Percentiles rank a stretch among this genome's conserved stretches.
phyloP scores from a whole-genome alignment of 2,113 vertebrate genomes.

The Phyllostomus discolor region DNA sequence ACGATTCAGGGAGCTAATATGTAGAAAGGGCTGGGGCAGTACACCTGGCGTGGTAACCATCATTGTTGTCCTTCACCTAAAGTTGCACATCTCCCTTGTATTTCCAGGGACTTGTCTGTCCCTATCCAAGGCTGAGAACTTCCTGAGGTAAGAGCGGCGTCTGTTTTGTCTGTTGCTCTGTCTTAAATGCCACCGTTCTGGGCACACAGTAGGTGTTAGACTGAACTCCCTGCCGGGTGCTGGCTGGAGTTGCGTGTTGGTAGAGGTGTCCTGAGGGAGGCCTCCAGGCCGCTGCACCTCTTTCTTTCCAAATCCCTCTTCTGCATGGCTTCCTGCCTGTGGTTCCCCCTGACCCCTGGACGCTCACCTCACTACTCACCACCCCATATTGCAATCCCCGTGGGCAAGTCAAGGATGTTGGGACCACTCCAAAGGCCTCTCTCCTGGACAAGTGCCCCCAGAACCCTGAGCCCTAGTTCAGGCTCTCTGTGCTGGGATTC shows the following conservation, averaged over 20 bases:
- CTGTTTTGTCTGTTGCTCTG: background rate
- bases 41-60: background rate
- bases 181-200: background rate
- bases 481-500: background rate
- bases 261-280: background rate
- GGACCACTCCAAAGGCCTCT: background rate
- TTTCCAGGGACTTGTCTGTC: background rate
- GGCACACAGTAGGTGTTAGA: background rate
- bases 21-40: background rate
- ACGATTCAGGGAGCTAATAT: background rate
- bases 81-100: background rate
- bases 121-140: background rate
- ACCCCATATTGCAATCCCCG: background rate
- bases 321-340: background rate
- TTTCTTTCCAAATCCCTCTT: background rate
- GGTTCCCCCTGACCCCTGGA: fast-evolving
- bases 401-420: background rate
- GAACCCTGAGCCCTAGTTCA: background rate
- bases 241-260: background rate
- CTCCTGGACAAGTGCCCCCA: background rate
- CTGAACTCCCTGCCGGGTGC: background rate
- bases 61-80: background rate
- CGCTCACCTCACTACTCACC: background rate
- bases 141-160: background rate
- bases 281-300: background rate